A percentile compares a stretch with the other conserved stretches of the same genome.
Evolutionary conservation across 2,888 invertebrate genomes (phyloP).

Genomic region (Ditylenchus weischeri): DNA sequence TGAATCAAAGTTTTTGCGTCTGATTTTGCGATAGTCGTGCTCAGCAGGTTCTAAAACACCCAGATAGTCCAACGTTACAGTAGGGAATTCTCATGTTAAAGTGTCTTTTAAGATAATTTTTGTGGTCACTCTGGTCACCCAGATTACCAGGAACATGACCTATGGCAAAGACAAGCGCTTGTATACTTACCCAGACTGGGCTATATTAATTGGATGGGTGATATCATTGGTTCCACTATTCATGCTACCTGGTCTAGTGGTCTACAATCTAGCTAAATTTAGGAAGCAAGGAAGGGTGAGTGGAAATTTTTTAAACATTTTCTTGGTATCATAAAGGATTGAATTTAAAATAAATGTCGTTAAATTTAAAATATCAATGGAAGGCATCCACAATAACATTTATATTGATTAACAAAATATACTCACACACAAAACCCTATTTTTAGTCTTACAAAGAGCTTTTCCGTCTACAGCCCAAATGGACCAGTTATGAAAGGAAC

Average conservation of each 20-base stretch:
- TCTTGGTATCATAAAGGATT: too few species aligned
- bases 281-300: constrained; percentile 30
- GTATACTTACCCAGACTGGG: constrained; percentile 33
- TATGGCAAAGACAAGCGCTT: constrained; percentile 35
- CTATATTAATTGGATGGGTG: constrained; percentile 32
- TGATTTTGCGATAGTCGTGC: too few species aligned
- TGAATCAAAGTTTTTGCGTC: too few species aligned
- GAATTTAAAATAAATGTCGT: too few species aligned
- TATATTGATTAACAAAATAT: neutral
- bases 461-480: constrained; percentile 39
- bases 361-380: too few species aligned
- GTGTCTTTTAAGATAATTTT: constrained; percentile 26
- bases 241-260: constrained; percentile 28
- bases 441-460: constrained; percentile 33
- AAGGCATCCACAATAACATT: neutral
- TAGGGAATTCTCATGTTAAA: too few species aligned
- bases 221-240: constrained; percentile 32
- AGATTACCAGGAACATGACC: constrained; percentile 28
- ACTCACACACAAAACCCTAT: neutral
- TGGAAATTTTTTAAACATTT: neutral
- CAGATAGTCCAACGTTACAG: too few species aligned
- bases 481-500: constrained; percentile 37
- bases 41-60: too few species aligned
- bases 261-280: constrained; percentile 37
- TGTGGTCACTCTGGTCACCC: constrained; percentile 29